Conservation (phyloP, 2,797 vertebrate species). For the Sphenopsis melanotis region DNA sequence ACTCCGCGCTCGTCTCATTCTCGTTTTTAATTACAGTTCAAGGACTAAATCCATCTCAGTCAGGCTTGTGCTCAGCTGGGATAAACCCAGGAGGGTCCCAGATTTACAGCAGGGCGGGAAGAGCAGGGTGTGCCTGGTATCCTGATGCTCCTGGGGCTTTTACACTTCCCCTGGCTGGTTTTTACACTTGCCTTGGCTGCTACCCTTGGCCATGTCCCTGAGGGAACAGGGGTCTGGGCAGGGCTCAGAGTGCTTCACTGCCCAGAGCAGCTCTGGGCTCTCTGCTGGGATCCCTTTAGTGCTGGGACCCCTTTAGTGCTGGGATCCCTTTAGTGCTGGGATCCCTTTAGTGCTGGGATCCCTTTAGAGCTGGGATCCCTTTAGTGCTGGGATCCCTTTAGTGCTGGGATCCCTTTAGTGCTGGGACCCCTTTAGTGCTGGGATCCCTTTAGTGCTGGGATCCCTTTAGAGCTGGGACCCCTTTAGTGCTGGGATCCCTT, state of each 20-base stretch:
- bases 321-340: too few relatives aligned
- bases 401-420: background rate
- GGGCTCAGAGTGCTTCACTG: background rate
- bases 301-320: background rate
- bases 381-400: background rate
- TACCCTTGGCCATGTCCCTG: background rate
- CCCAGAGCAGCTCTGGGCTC: background rate
- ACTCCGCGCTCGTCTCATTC: background rate
- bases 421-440: too few relatives aligned
- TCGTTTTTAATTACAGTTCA: background rate
- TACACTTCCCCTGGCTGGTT: rapidly evolving
- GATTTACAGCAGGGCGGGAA: background rate
- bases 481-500: too few relatives aligned
- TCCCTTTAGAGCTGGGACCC: too few relatives aligned
- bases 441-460: too few relatives aligned
- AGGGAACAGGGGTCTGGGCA: background rate
- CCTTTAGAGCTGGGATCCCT: too few relatives aligned
- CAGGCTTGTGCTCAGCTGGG: background rate
- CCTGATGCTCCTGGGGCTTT: background rate
- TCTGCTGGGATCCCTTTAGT: background rate
- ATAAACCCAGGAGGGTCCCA: background rate
- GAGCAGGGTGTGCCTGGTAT: background rate
- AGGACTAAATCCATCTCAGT: background rate
- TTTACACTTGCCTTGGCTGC: background rate
- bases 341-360: too few relatives aligned